These are phyloP conservation scores for Chionoecetes opilio DNA, from an alignment of 1,140 invertebrate genomes.

Conservation along the genomic window DNA sequence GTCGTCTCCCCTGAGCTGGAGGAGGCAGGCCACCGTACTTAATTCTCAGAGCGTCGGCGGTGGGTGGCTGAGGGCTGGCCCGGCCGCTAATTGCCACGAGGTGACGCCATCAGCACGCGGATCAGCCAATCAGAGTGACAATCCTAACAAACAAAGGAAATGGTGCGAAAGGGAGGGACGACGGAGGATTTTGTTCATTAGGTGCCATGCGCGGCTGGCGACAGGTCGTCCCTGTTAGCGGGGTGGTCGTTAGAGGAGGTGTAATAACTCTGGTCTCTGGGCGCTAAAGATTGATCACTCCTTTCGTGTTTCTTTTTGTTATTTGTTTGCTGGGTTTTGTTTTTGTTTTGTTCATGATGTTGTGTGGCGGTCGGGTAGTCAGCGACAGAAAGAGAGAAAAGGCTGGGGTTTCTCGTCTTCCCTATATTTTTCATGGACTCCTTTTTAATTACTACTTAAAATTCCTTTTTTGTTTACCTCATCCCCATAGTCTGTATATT, in stretches of 20 bases:
- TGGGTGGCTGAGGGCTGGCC: conserved; percentile 56
- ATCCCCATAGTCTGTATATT: too few relatives aligned
- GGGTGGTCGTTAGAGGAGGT: neutral
- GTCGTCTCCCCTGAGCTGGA: conserved; percentile 20
- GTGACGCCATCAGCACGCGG: conserved; percentile 71
- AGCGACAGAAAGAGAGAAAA: too few relatives aligned
- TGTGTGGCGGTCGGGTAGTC: too few relatives aligned
- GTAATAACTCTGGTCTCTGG: conserved; percentile 24
- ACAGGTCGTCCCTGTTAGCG: neutral
- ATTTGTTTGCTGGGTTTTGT: neutral
- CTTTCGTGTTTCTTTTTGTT: conserved; percentile 6
- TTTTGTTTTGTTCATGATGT: too few relatives aligned
- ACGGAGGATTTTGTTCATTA: conserved; percentile 42
- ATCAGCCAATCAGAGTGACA: conserved; percentile 67
- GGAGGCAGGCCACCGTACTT: conserved; percentile 57
- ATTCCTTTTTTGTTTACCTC: too few relatives aligned
- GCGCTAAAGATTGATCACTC: neutral
- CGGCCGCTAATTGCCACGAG: conserved; percentile 71
- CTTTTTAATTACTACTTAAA: too few relatives aligned
- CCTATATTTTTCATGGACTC: neutral
- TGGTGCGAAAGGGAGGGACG: conserved; percentile 49
- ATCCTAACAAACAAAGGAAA: conserved; percentile 69
- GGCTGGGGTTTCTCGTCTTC: neutral
- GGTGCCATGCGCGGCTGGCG: neutral
- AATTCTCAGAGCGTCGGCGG: conserved; percentile 67